phyloP scores from a whole-genome alignment of 2,113 vertebrate species.

The Panthera leo region DNA sequence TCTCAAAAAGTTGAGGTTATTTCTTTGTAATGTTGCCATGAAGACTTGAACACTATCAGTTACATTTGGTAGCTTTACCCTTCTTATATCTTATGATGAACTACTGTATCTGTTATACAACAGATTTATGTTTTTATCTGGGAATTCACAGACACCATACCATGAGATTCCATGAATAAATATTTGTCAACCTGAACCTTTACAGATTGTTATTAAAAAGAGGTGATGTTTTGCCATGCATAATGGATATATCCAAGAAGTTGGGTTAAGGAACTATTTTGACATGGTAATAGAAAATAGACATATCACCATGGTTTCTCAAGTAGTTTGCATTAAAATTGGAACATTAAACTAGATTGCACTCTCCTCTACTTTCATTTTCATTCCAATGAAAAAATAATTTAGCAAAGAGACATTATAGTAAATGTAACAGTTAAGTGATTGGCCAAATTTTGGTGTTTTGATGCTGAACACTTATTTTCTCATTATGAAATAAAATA shows the following conservation, averaged over 20 bases:
- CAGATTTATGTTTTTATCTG: conserved; percentile 47
- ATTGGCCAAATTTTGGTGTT: not conserved
- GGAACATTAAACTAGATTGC: not conserved
- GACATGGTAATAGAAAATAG: conserved; percentile 38
- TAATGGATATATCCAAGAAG: conserved; percentile 40
- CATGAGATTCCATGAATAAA: conserved; percentile 38
- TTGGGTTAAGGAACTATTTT: conserved; percentile 47
- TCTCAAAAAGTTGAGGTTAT: not conserved
- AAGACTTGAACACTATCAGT: not conserved
- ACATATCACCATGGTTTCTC: not conserved
- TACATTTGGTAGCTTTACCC: not conserved
- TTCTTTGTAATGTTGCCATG: conserved; percentile 23
- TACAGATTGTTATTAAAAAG: conserved; percentile 11
- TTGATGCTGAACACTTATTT: conserved; percentile 21
- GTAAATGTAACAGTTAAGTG: conserved; percentile 27
- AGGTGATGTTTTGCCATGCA: not conserved
- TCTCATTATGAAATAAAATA: not conserved
- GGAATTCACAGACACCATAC: not conserved
- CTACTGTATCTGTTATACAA: not conserved
- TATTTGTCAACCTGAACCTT: conserved; percentile 51
- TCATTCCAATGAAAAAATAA: not conserved
- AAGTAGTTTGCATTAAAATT: conserved; percentile 51
- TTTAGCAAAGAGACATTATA: not conserved
- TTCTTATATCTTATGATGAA: conserved; percentile 10
- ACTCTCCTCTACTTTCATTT: conserved; percentile 18